Conservation (phyloP, 2,797 vertebrate species). For the Chaunax sp. region DNA sequence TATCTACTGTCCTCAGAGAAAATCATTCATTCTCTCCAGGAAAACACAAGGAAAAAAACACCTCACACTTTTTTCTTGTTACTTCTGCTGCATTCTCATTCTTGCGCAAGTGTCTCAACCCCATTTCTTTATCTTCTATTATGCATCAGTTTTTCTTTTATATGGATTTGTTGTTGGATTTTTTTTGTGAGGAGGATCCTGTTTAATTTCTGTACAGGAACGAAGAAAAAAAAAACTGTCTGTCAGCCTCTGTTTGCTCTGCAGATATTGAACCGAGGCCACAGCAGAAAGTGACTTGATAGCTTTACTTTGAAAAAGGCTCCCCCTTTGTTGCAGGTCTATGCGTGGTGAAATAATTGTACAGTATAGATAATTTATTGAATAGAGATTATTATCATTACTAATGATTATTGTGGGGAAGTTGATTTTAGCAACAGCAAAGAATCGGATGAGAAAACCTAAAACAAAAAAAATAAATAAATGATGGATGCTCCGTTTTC, state of each 20-base stretch:
- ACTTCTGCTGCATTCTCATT: constrained; percentile 69
- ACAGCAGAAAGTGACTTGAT: constrained; percentile 55
- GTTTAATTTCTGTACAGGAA: constrained; percentile 68
- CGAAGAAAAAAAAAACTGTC: constrained; percentile 52
- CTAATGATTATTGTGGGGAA: constrained; percentile 78
- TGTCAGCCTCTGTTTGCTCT: constrained; percentile 48
- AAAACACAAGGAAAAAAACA: constrained; percentile 55
- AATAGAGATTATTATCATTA: constrained; percentile 85
- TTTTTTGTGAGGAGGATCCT: constrained; percentile 46
- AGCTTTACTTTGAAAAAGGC: constrained; percentile 76
- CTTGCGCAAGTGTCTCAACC: constrained; percentile 72
- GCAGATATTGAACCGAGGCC: constrained; percentile 53
- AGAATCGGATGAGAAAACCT: constrained; percentile 49
- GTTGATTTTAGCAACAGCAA: constrained; percentile 67
- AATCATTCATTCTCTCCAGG: constrained; percentile 71
- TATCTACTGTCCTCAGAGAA: constrained; percentile 73
- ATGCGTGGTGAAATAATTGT: constrained; percentile 80
- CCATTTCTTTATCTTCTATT: constrained; percentile 66
- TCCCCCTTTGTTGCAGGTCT: constrained; percentile 72
- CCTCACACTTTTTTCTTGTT: constrained; percentile 54
- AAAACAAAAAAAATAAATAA: constrained; percentile 49
- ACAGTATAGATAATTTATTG: constrained; percentile 90
- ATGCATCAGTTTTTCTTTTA: constrained; percentile 74
- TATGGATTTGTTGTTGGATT: constrained; percentile 17
- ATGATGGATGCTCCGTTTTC: constrained; percentile 74